Conservation (phyloP, 2,888 invertebrate genomes). For the Gymnocheta viridis region DNA sequence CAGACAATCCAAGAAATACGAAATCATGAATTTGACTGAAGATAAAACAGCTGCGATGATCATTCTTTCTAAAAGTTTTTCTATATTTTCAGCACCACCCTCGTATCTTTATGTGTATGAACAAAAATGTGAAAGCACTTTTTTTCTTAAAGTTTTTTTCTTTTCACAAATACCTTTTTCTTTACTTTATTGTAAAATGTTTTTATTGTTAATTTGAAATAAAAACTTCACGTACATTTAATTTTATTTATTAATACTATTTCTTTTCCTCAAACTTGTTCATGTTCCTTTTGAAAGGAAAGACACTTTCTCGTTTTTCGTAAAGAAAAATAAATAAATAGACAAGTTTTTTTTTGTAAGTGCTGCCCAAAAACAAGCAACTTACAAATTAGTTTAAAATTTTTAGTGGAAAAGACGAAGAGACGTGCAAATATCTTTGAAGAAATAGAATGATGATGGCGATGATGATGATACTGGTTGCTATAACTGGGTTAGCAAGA, state of each 20-base stretch:
- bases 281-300: background rate
- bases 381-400: conserved; percentile 5
- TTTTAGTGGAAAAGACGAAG: background rate
- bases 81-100: background rate
- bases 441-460: background rate
- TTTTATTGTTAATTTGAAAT: background rate
- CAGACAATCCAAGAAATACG: no score
- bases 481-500: background rate
- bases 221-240: conserved; percentile 12
- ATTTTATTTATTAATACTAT: conserved; percentile 27
- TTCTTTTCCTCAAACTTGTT: background rate
- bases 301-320: background rate
- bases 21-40: no score
- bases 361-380: background rate
- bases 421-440: background rate
- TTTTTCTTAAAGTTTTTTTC: background rate
- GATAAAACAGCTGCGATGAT: no score
- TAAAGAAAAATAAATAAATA: conserved; percentile 31
- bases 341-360: conserved; percentile 1
- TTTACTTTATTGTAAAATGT: background rate
- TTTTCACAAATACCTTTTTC: background rate
- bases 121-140: background rate
- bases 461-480: background rate
- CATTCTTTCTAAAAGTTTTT: no score
- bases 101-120: background rate